phyloP scores from a whole-genome alignment of 2,888 invertebrate genomes.

The Meandrusa payeni region DNA sequence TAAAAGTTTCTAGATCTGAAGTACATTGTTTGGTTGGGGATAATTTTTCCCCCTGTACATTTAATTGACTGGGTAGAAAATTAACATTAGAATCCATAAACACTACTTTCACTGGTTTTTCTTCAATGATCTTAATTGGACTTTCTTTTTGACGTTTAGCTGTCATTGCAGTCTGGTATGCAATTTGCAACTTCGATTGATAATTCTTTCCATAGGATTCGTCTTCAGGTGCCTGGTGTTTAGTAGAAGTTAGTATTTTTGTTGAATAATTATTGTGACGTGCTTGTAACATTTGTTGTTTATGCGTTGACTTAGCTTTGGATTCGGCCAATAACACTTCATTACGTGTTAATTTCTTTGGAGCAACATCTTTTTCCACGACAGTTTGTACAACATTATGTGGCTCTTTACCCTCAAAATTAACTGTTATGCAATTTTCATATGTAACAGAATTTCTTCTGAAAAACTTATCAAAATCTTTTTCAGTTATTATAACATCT shows the following conservation, averaged over 20 bases:
- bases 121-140: constrained; percentile 67
- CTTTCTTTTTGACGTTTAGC: constrained; percentile 60
- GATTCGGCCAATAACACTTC: constrained; percentile 45
- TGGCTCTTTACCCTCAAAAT: constrained; percentile 53
- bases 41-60: constrained; percentile 61
- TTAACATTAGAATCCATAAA: constrained; percentile 57
- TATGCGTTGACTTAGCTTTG: constrained; percentile 48
- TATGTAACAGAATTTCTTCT: constrained; percentile 67
- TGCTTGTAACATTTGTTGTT: constrained; percentile 37
- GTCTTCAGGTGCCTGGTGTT: constrained; percentile 37
- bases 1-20: constrained; percentile 38
- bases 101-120: constrained; percentile 71
- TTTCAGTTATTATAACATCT: constrained; percentile 67
- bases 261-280: constrained; percentile 38
- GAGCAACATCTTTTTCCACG: constrained; percentile 48
- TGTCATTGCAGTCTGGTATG: constrained; percentile 64
- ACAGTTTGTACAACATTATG: constrained; percentile 57
- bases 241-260: constrained; percentile 39
- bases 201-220: constrained; percentile 54
- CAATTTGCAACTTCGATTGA: constrained; percentile 65
- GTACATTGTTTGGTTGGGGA: constrained; percentile 50
- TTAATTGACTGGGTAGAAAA: constrained; percentile 48
- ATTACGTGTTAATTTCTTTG: constrained; percentile 49
- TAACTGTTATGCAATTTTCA: constrained; percentile 64
- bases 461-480: constrained; percentile 72